Evolutionary conservation across 2,888 invertebrate species (phyloP).

Genomic region (Patella depressa): DNA sequence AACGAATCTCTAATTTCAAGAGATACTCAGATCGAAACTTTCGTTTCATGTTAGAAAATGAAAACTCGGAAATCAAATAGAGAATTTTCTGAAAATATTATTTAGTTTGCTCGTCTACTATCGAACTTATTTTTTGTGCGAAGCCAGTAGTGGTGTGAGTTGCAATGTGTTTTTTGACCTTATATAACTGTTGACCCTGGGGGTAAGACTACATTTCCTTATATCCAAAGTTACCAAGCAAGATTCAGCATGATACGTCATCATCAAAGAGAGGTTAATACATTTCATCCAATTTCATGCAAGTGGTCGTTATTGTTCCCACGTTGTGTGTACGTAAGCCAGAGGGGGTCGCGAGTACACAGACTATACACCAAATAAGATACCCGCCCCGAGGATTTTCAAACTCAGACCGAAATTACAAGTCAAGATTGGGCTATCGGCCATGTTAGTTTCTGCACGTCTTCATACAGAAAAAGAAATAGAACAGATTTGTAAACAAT

Average conservation of each 20-base stretch:
- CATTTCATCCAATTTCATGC: slow-evolving; percentile 8
- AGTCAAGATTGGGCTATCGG: slow-evolving; percentile 9
- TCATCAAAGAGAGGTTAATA: slow-evolving; percentile 3
- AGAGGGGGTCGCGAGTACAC: slow-evolving; percentile 10
- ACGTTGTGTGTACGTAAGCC: slow-evolving; percentile 13
- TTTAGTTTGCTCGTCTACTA: slow-evolving; percentile 4
- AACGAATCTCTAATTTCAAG: too few species aligned
- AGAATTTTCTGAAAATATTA: slow-evolving; percentile 6
- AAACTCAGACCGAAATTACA: slow-evolving; percentile 10
- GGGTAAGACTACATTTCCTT: slow-evolving; percentile 3
- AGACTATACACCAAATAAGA: slow-evolving; percentile 10
- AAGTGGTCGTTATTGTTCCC: slow-evolving; percentile 11
- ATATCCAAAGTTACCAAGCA: not conserved
- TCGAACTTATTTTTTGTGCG: not conserved
- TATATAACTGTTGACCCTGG: not conserved
- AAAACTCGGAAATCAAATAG: not conserved
- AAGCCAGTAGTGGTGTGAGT: too few species aligned
- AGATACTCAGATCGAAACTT: too few species aligned
- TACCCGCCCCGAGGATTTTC: slow-evolving; percentile 7
- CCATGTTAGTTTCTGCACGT: slow-evolving; percentile 10
- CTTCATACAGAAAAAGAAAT: slow-evolving; percentile 9
- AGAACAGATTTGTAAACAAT: slow-evolving; percentile 14
- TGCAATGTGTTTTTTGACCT: not conserved
- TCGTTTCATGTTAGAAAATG: too few species aligned
- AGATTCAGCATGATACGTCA: slow-evolving; percentile 8